Percentiles rank a stretch among this genome's conserved stretches.
Evolutionary conservation across 2,888 invertebrate genomes (phyloP).

Genomic region (Drosophila fulvimacula): DNA sequence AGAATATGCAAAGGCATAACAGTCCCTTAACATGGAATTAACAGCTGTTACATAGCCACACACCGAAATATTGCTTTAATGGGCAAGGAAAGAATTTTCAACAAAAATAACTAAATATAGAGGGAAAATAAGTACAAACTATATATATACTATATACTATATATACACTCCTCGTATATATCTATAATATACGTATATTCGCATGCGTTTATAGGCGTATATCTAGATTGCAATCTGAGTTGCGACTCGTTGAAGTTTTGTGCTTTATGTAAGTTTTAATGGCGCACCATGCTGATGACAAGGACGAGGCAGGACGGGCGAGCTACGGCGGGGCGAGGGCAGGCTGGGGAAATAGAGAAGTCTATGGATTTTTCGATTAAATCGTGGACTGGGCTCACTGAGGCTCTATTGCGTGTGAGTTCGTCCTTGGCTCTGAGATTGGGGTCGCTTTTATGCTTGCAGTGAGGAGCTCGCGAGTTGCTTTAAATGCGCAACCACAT

Average conservation of each 20-base stretch:
- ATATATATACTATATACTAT: neutral
- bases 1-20: too few relatives aligned
- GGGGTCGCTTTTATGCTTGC: slow-evolving; percentile 17
- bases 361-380: slow-evolving; percentile 60
- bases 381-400: slow-evolving; percentile 45
- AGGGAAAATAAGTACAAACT: neutral
- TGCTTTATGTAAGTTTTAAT: slow-evolving; percentile 64
- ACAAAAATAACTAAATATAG: neutral
- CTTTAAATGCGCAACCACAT: slow-evolving; percentile 57
- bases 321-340: neutral
- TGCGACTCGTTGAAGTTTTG: slow-evolving; percentile 52
- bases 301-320: slow-evolving; percentile 9
- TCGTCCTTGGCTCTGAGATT: slow-evolving; percentile 33
- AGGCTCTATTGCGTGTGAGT: slow-evolving; percentile 51
- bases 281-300: slow-evolving; percentile 45
- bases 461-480: slow-evolving; percentile 2
- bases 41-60: neutral
- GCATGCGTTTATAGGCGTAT: slow-evolving; percentile 17
- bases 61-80: neutral
- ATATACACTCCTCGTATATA: neutral
- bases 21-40: neutral
- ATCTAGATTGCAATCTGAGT: slow-evolving; percentile 58
- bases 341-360: neutral
- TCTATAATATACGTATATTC: slow-evolving; percentile 7
- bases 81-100: neutral